Conservation (phyloP, 2,888 invertebrate species). For the Hyppa rectilinea region DNA sequence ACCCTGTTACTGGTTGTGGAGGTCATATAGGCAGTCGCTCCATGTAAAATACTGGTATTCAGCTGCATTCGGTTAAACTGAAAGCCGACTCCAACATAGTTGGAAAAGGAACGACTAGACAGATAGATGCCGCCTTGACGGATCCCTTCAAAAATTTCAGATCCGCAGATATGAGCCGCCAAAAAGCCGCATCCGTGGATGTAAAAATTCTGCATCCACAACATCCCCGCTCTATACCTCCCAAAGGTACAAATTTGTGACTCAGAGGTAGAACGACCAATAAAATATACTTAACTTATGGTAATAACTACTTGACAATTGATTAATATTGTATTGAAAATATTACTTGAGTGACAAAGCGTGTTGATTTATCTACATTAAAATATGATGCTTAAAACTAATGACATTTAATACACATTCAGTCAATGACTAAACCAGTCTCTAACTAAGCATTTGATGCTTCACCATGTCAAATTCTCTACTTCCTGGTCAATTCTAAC, state of each 20-base stretch:
- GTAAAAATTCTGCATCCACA: too few relatives aligned
- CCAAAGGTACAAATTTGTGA: slow-evolving; percentile 6
- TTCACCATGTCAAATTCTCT: slow-evolving; percentile 26
- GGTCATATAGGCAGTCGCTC: too few relatives aligned
- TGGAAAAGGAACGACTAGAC: too few relatives aligned
- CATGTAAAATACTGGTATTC: too few relatives aligned
- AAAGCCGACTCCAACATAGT: too few relatives aligned
- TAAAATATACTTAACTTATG: slow-evolving; percentile 16
- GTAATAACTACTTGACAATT: slow-evolving; percentile 13
- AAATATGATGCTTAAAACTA: slow-evolving; percentile 37
- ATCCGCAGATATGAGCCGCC: too few relatives aligned
- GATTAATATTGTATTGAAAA: slow-evolving; percentile 18
- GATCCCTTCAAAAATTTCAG: too few relatives aligned
- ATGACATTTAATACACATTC: slow-evolving; percentile 35
- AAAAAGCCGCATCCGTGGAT: too few relatives aligned
- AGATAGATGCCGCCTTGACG: too few relatives aligned
- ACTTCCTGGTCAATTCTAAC: slow-evolving; percentile 6
- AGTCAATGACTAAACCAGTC: slow-evolving; percentile 35
- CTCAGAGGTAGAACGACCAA: neutral
- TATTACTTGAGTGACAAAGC: slow-evolving; percentile 7
- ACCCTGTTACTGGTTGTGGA: too few relatives aligned
- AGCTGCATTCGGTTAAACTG: too few relatives aligned
- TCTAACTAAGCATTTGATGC: slow-evolving; percentile 46
- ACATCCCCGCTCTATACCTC: neutral
- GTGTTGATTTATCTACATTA: slow-evolving; percentile 19